These are phyloP conservation scores for Coilia nasus DNA, from an alignment of 2,797 vertebrate species.

Conservation along the genomic window DNA sequence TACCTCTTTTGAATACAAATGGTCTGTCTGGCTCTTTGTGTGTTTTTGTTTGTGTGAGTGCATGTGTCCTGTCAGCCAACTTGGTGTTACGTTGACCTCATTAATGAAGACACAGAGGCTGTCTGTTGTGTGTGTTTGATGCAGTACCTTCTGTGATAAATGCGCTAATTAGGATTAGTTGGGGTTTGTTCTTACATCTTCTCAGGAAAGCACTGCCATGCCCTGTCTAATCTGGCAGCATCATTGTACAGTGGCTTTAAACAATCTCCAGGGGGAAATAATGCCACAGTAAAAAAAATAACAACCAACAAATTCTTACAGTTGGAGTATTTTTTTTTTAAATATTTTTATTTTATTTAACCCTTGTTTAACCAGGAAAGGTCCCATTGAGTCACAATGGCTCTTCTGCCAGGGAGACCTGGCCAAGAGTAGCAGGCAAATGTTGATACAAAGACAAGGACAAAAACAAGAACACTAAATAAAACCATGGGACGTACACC, in stretches of 20 bases:
- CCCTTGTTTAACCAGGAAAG: too few relatives aligned
- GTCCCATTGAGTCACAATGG: too few relatives aligned
- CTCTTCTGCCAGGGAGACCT: too few relatives aligned
- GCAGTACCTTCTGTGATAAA: conserved; percentile 28
- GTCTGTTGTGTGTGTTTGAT: conserved; percentile 22
- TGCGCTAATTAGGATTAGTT: conserved; percentile 35
- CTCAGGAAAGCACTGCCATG: not conserved
- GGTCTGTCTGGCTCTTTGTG: not conserved
- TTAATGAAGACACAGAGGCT: conserved; percentile 24
- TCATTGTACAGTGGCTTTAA: not conserved
- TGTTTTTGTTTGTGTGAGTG: not conserved
- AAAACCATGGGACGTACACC: too few relatives aligned
- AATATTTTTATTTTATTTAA: too few relatives aligned
- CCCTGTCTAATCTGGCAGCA: not conserved
- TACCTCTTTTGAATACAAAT: not conserved
- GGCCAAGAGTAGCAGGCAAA: too few relatives aligned
- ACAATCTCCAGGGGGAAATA: not conserved
- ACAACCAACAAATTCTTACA: not conserved
- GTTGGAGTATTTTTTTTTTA: not conserved
- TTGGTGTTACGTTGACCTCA: conserved; percentile 26
- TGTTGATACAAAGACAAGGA: too few relatives aligned
- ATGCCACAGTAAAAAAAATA: not conserved
- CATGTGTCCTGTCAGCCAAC: not conserved
- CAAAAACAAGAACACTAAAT: too few relatives aligned
- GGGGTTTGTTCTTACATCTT: conserved; percentile 34